Evolutionary conservation across 2,888 invertebrate genomes (phyloP), one percentile per base, ranked within the genome.

Genomic region (Aromia moschata): DNA sequence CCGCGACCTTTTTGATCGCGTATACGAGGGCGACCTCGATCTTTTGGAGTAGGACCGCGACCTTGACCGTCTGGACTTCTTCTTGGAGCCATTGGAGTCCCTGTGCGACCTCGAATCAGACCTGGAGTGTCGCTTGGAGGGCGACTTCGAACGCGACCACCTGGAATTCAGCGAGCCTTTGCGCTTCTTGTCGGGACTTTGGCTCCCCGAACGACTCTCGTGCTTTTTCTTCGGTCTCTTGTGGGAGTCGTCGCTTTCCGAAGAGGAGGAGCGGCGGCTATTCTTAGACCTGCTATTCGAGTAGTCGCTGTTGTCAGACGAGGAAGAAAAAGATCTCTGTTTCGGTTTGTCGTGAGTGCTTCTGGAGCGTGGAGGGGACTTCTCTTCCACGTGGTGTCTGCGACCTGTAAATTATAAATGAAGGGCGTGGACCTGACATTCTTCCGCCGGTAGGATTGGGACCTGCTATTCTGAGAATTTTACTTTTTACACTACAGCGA

Each of bases 271-370:
- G 2, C 68, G 58, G 9, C 60, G 57, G 33, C 63, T 59, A 5
- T 46, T 54, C 47, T 63, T 62, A 14, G 65, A 59, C 45, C 58
- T 51, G 18, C 57, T 60, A 31, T 58, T 60, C 5, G 63, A 59
- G 33, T 57, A 51, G 12, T 60, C 62, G 33, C 60, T 59, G n/a
- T 56, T 58, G 10, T 60, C 65, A 2, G 70, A 69, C 1, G 68
- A 70, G 14, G 59, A 58, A 9, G 69, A 70, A 7, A 65, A 57
- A 4, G 71, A 68, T 12, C 62, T 52, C n/a, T 60, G 44, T 51
- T 64, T 65, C 11, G 60, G 30, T 45, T 59, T 62, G 18, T 58
- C 47, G 11, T 62, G 16, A 46, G 44, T 33, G 30, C 15, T 49
- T 51, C 49, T 37, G 17, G 38, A 14, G 33, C 52, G 51, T 36